Conservation (phyloP, 2,888 invertebrate species). For the Morpho helenor region DNA sequence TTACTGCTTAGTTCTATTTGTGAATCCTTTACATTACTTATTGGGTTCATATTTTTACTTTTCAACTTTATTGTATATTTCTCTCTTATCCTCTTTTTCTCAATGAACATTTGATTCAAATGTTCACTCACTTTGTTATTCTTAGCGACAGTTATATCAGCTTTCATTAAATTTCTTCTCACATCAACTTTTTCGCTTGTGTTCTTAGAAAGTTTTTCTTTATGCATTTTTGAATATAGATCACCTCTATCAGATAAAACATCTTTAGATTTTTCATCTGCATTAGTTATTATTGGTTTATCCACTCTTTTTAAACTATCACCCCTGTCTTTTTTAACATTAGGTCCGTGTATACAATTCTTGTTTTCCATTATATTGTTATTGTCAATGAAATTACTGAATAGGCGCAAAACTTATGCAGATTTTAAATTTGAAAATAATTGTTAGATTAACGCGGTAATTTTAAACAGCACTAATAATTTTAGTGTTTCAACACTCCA, state of each 20-base stretch:
- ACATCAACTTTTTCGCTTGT: background rate
- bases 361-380: conserved; percentile 5
- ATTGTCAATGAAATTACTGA: too few relatives aligned
- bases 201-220: background rate
- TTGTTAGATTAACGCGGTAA: conserved; percentile 3
- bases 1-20: too few relatives aligned
- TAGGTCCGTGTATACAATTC: background rate
- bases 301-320: conserved; percentile 27
- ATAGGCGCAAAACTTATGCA: background rate
- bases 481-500: background rate
- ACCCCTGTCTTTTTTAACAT: conserved; percentile 24
- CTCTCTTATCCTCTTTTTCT: conserved; percentile 32
- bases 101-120: conserved; percentile 12
- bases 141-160: background rate
- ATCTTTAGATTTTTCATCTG: conserved; percentile 9
- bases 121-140: conserved; percentile 3
- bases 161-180: conserved; percentile 2
- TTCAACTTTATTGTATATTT: conserved; percentile 32
- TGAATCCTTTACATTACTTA: too few relatives aligned
- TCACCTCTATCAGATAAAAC: conserved; percentile 36
- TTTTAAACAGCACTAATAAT: conserved; percentile 9
- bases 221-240: conserved; percentile 14
- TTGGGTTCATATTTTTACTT: too few relatives aligned
- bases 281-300: conserved; percentile 3
- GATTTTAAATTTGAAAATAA: too few relatives aligned